phyloP scores from a whole-genome alignment of 2,113 vertebrate species.

The Narcine bancroftii region DNA sequence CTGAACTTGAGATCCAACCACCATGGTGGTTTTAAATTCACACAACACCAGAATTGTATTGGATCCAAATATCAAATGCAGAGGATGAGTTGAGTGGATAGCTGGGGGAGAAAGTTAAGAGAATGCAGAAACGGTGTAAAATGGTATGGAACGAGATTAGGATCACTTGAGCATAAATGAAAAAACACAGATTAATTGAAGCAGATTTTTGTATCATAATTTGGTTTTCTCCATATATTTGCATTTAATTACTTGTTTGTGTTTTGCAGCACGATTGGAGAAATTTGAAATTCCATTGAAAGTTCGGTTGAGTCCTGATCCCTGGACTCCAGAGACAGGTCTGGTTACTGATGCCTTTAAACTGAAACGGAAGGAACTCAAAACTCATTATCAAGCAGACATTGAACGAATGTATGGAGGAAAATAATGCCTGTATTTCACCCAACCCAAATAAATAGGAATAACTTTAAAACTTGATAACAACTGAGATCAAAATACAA shows the following conservation, averaged over 20 bases:
- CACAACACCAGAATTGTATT: too few species aligned
- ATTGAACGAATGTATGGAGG: constrained; percentile 85
- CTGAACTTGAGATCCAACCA: too few species aligned
- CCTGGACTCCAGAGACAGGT: constrained; percentile 90
- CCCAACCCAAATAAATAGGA: constrained; percentile 51
- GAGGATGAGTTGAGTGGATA: not conserved
- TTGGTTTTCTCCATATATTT: not conserved
- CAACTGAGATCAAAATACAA: constrained; percentile 49
- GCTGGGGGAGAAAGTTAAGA: not conserved
- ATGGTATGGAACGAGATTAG: not conserved
- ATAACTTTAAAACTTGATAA: constrained; percentile 63
- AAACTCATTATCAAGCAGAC: constrained; percentile 73
- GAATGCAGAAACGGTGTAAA: not conserved
- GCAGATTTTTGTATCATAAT: not conserved
- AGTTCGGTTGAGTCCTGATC: constrained; percentile 77
- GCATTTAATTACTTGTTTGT: not conserved
- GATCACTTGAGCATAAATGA: not conserved
- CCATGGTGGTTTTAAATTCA: too few species aligned
- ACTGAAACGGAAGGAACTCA: constrained; percentile 86
- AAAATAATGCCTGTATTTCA: constrained; percentile 51
- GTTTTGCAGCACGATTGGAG: constrained; percentile 70
- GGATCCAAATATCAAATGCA: too few species aligned
- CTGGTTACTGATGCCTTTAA: constrained; percentile 95
- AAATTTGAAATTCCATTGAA: constrained; percentile 89
- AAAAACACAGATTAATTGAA: too few species aligned